phyloP scores from a whole-genome alignment of 2,113 vertebrate species.

The Corythaeola cristata region DNA sequence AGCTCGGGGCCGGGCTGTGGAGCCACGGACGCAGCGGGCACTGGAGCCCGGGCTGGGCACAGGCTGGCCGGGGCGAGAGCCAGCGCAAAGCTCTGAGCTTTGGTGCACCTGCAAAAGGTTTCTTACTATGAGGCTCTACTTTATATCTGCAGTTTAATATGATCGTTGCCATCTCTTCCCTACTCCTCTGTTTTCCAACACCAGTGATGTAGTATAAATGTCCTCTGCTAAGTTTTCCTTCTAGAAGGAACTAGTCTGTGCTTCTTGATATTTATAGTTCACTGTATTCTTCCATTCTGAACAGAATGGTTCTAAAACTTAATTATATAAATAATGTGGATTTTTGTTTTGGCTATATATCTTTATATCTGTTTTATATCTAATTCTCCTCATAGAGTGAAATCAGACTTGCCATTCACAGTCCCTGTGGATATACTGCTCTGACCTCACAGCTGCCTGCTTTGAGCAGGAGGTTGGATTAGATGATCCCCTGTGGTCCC shows the following conservation, averaged over 20 bases:
- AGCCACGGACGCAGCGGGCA: no score
- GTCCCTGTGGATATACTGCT: background rate
- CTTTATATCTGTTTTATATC: background rate
- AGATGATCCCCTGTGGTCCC: background rate
- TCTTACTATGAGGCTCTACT: background rate
- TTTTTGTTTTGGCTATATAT: background rate
- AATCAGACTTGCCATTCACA: background rate
- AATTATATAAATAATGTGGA: background rate
- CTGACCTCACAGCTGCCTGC: background rate
- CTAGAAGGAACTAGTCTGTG: background rate
- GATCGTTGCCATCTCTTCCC: background rate
- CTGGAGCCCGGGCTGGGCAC: no score
- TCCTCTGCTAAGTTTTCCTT: background rate
- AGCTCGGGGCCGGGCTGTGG: background rate
- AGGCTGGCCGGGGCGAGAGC: background rate
- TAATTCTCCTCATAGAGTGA: background rate
- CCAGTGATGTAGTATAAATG: background rate
- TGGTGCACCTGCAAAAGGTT: background rate
- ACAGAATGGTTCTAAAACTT: background rate
- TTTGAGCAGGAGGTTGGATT: background rate
- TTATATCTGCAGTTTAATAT: background rate
- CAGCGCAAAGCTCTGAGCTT: background rate
- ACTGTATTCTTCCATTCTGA: background rate
- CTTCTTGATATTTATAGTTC: background rate
- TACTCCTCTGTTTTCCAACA: background rate